Evolutionary conservation across 2,113 vertebrate genomes (phyloP).

Genomic region (Corydoras sp.): DNA sequence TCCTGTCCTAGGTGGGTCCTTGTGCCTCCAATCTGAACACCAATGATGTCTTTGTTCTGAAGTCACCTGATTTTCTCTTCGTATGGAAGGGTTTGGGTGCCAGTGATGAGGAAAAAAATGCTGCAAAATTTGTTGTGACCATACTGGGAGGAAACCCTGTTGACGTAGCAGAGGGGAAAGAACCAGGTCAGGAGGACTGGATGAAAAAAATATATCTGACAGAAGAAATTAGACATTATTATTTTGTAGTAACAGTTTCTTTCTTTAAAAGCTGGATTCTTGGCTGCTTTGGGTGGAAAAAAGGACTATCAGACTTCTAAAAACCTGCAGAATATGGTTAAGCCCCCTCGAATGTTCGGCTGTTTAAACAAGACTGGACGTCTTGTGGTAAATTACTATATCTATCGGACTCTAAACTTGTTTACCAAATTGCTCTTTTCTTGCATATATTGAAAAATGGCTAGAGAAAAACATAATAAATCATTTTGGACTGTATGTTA

Average conservation of each 20-base stretch:
- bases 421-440: no score
- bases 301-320: constrained; percentile 62
- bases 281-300: constrained; percentile 64
- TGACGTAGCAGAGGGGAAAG: constrained; percentile 56
- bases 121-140: constrained; percentile 52
- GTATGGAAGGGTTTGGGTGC: constrained; percentile 65
- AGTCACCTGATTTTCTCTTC: constrained; percentile 39
- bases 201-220: no score
- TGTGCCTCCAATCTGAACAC: constrained; percentile 61
- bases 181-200: constrained; percentile 51
- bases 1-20: constrained; percentile 54
- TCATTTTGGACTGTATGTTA: no score
- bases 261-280: constrained; percentile 56
- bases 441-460: no score
- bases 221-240: no score
- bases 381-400: constrained; percentile 54
- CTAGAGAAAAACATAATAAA: no score
- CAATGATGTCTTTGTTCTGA: constrained; percentile 70
- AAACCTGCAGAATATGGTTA: constrained; percentile 45
- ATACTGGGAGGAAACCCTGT: constrained; percentile 55
- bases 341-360: constrained; percentile 59
- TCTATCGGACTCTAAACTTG: no score
- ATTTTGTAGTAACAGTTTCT: no score
- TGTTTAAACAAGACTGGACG: constrained; percentile 71
- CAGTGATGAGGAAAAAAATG: constrained; percentile 51